Base-by-base conservation (phyloP, 2,797 vertebrate species). In the Melopsittacus undulatus region DNA sequence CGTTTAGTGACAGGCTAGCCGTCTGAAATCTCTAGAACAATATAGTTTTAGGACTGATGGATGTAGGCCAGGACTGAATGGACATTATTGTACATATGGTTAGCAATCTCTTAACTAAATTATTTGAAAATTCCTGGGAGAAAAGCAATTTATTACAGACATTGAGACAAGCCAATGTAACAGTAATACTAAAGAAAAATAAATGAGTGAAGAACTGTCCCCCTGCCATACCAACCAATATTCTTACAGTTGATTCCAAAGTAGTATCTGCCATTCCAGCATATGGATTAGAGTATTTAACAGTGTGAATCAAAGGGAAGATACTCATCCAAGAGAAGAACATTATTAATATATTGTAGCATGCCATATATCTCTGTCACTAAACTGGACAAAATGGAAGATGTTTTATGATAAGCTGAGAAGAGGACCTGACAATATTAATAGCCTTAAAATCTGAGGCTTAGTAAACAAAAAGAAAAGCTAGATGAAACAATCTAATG, bases 131-230 rank as follows among this genome's bases (percentile, higher is more conserved):
- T 97, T 97, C 87, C 77, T 95, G n/a, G 56, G 66, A 96, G 93
- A 96, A 98, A 97, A 97, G 59, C n/a, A 93, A 92, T 97, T 97
- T 96, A 90, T 94, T 95, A 93, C 16, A 97, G 91, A 91, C 15
- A 8, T 75, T 90, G 72, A 97, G 93, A 97, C 76, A 93, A 95
- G 85, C 75, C 82, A 96, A 85, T 82, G 51, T 83, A 96, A 81
- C 26, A 52, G 63, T 97, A 97, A 94, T 90, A 85, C 62, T 92
- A 70, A 97, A 96, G 96, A 96, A 98, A 98, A 97, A 97, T 96
- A 97, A 98, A 97, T 78, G 7, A 88, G 64, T 62, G 90, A 88
- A 97, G 62, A 84, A 97, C 97, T 96, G 83, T 88, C 75, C 67
- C 66, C 61, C 79, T 91, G 76, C 54, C 92, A 90, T 85, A 95